These are phyloP conservation scores for Pseudomyrmex gracilis DNA, from an alignment of 1,140 invertebrate genomes.

Conservation along the genomic window DNA sequence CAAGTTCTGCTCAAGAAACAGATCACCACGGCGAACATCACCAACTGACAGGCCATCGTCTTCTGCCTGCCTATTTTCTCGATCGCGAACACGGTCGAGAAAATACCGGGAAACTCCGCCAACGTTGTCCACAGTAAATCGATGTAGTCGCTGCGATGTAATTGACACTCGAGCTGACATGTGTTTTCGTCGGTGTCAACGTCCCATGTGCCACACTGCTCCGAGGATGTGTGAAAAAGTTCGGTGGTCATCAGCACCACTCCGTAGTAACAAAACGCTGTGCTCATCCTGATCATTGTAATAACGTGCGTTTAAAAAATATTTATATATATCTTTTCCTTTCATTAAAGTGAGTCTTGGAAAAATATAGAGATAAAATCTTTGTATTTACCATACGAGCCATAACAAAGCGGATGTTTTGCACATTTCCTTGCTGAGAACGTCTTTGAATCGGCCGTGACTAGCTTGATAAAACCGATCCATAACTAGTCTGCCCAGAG, in stretches of 20 bases:
- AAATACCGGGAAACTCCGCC: conserved; percentile 97
- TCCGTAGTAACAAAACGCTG: conserved; percentile 98
- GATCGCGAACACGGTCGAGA: conserved; percentile 96
- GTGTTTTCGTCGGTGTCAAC: conserved; percentile 76
- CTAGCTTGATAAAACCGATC: conserved; percentile 88
- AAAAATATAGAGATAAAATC: background rate
- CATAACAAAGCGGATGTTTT: conserved; percentile 95
- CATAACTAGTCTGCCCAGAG: conserved; percentile 94
- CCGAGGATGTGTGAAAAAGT: conserved; percentile 91
- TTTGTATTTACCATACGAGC: conserved; percentile 94
- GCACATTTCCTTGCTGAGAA: conserved; percentile 92
- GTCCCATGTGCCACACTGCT: conserved; percentile 81
- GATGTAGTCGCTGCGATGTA: conserved; percentile 95
- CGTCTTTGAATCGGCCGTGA: conserved; percentile 91
- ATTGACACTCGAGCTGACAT: conserved; percentile 88
- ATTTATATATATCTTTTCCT: background rate
- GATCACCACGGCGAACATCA: conserved; percentile 93
- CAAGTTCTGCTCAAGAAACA: conserved; percentile 88
- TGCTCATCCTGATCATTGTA: conserved; percentile 91
- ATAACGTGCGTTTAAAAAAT: background rate
- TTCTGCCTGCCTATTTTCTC: conserved; percentile 96
- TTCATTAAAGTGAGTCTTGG: background rate
- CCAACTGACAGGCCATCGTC: conserved; percentile 97
- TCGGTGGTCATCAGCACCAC: conserved; percentile 98
- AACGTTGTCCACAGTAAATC: conserved; percentile 97